Base-by-base conservation (phyloP, 2,113 vertebrate species). In the Phaetusa simplex region DNA sequence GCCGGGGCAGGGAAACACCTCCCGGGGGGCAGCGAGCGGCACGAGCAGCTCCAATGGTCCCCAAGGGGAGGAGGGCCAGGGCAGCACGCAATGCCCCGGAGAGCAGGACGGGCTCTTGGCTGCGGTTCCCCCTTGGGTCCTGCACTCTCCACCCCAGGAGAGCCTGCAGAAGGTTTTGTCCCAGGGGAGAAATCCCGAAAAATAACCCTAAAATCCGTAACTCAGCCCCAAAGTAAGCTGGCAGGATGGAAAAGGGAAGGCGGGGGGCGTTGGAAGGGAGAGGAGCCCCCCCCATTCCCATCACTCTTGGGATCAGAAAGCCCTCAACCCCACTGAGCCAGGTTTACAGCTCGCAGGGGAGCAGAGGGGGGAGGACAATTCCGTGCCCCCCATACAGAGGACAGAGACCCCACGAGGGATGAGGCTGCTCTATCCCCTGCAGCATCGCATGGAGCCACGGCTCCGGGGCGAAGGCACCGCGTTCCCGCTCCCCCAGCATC, bases 371-470 rank as follows among this genome's bases (percentile, higher is more conserved):
- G 29, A 21, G 3, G 2, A 17, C 4, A 3, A 10, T 17, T 36
- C 32, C 4, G 8, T 9, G 15, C 3, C 29, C 43, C 36, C 40
- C 64, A 1, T 2, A 0, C 43, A 38, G 40, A 19, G 55, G 38
- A 24, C 38, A 62, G 50, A 49, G 29, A 79, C 16, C 55, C 56
- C 52, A 4, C 1, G 0, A 45, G 34, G 26, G 72, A 76, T 1
- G 5, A 26, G 11, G 61, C 49, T 42, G 43, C 61, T 32, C 40
- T 17, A 2, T 8, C 3, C 4, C 40, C 73, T 2, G 0, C 32
- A 59, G 82, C 64, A 8, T 14, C 9, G 0, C 40, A 0, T 0
- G 43, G 42, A 34, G 27, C 47, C 2, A 4, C 2, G 12, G 36
- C 7, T 18, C 15, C 3, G 30, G 72, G 40, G 14, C 0, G 1